Evolutionary conservation across 2,888 invertebrate species (phyloP), one percentile per base, ranked within the genome.

Genomic region (Cryptocheilus praepositus): DNA sequence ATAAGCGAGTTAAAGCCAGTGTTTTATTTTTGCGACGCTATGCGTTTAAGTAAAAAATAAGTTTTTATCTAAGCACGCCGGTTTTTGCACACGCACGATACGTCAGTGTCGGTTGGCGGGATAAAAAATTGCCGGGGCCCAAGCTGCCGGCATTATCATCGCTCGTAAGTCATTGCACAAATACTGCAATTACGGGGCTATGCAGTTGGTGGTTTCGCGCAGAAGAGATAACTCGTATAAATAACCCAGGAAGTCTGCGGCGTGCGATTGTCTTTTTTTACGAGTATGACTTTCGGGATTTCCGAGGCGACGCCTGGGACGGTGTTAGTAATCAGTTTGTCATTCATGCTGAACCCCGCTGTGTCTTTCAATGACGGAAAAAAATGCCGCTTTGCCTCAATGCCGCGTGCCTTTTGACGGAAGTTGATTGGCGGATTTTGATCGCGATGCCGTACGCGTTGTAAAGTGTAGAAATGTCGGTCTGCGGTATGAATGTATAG

Each of bases 171-270:
- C 15, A 15, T 16, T 45, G 15, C 28, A 67, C 53, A 76, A 67
- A 78, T 78, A 59, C 68, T 75, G 73, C 69, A 67, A 64, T 52
- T 61, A 54, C 67, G 63, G 43, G 43, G 56, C 52, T 59, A 69
- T 61, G 60, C 62, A 51, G 67, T 65, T 73, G 68, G 70, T 67
- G 79, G 64, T 76, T 76, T 78, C 25, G 25, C 73, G 67, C 73
- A 67, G 79, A 77, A 79, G 76, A 77, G 77, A 77, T 77, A 77
- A 77, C 79, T 77, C 77, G 77, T 79, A 77, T 77, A 77, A 77
- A 77, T 77, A 77, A 77, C 79, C 79, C 21, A 73, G 79, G 76
- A 77, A 77, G 77, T 79, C 77, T 79, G 79, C 76, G 79, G 79
- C 69, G 77, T 73, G 73, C 77, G 79, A 77, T 77, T 79, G 79